phyloP scores from a whole-genome alignment of 1,140 invertebrate species.

The Drosophila bocqueti region DNA sequence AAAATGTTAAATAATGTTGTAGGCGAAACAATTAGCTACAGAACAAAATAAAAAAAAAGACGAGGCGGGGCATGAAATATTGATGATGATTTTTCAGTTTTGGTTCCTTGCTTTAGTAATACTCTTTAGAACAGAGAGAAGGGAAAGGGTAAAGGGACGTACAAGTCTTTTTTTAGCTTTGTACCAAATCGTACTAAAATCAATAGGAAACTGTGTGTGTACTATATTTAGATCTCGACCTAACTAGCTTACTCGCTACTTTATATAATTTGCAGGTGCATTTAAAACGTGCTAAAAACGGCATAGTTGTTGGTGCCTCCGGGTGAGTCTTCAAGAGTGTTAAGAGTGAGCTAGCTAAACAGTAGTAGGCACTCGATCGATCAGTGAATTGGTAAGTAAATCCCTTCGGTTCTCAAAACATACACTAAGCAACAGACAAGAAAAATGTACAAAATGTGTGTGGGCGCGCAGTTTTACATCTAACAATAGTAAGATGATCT shows the following conservation, averaged over 20 bases:
- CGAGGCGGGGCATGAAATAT: slow-evolving; percentile 12
- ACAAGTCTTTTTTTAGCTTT: slow-evolving; percentile 40
- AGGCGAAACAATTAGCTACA: slow-evolving; percentile 26
- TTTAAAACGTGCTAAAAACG: slow-evolving; percentile 72
- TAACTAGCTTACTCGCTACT: slow-evolving; percentile 58
- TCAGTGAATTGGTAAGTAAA: slow-evolving; percentile 28
- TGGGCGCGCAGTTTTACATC: slow-evolving; percentile 70
- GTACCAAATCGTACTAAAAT: slow-evolving; percentile 51
- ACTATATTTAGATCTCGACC: slow-evolving; percentile 33
- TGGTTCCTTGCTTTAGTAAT: slow-evolving; percentile 59
- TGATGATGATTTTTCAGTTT: slow-evolving; percentile 40
- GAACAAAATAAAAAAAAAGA: slow-evolving; percentile 19
- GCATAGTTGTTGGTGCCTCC: slow-evolving; percentile 64
- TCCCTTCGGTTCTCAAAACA: slow-evolving; percentile 41
- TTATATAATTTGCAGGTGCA: slow-evolving; percentile 61
- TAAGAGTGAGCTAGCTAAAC: slow-evolving; percentile 59
- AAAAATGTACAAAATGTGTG: slow-evolving; percentile 66
- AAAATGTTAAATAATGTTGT: slow-evolving; percentile 44
- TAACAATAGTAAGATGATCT: slow-evolving; percentile 79
- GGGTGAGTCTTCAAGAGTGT: slow-evolving; percentile 37
- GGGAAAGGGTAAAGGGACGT: background rate
- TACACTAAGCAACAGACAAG: slow-evolving; percentile 57
- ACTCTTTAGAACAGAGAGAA: slow-evolving; percentile 66
- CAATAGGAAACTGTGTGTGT: slow-evolving; percentile 45
- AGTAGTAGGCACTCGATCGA: slow-evolving; percentile 66